These are phyloP conservation scores for Pachyuromys duprasi DNA, from an alignment of 2,797 vertebrate species.

Conservation along the genomic window DNA sequence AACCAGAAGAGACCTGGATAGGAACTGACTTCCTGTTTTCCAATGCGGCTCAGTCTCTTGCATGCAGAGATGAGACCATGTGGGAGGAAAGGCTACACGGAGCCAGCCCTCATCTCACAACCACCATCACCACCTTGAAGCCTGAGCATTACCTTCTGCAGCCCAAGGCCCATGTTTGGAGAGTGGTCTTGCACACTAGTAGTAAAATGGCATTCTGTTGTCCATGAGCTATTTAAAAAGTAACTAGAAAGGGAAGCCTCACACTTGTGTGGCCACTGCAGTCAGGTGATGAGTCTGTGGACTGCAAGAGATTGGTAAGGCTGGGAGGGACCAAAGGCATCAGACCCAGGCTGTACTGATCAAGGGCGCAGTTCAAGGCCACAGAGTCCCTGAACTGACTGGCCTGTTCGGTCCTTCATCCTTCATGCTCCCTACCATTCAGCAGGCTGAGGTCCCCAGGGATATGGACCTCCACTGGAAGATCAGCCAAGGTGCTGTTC, in stretches of 20 bases:
- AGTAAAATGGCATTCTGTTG: accelerated
- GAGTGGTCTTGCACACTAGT: no score
- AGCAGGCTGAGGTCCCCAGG: background rate
- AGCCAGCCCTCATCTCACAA: background rate
- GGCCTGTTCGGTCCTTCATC: background rate
- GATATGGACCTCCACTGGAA: background rate
- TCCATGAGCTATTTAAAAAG: background rate
- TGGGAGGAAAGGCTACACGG: background rate
- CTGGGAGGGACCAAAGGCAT: background rate
- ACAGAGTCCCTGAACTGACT: no score
- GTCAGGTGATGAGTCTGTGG: accelerated
- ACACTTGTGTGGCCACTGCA: accelerated
- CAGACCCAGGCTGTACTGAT: background rate
- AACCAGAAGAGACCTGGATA: no score
- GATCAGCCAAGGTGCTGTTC: background rate
- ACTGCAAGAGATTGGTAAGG: background rate
- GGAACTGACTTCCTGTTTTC: background rate
- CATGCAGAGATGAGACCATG: background rate
- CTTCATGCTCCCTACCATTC: no score
- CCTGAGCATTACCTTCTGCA: accelerated
- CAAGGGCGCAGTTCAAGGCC: background rate
- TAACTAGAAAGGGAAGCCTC: background rate
- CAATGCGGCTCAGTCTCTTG: no score
- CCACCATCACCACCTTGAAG: no score
- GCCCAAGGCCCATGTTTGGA: background rate